phyloP scores from a whole-genome alignment of 2,888 invertebrate species.

The Microctonus aethiopoides region DNA sequence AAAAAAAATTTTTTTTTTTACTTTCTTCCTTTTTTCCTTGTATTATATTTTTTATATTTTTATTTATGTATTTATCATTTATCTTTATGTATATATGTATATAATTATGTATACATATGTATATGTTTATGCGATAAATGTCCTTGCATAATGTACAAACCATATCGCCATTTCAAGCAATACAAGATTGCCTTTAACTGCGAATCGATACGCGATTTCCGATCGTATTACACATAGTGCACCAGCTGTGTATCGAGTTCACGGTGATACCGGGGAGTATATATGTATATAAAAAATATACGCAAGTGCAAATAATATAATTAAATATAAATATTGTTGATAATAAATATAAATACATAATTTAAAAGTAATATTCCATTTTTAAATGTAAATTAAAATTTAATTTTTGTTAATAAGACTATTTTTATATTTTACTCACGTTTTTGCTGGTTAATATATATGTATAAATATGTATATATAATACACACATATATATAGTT shows the following conservation, averaged over 20 bases:
- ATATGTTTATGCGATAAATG: not conserved
- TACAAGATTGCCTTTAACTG: not conserved
- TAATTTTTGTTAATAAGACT: not conserved
- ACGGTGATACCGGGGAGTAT: slow-evolving; percentile 1
- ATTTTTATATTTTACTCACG: not conserved
- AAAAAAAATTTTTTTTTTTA: not conserved
- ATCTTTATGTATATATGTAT: not conserved
- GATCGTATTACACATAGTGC: slow-evolving; percentile 14
- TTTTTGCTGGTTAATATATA: not conserved
- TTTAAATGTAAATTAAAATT: too few relatives aligned
- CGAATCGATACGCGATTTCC: slow-evolving; percentile 19
- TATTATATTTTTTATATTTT: too few relatives aligned
- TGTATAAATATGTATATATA: too few relatives aligned
- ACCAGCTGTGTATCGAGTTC: slow-evolving; percentile 9
- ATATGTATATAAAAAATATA: too few relatives aligned
- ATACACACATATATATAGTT: too few relatives aligned
- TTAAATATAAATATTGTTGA: not conserved
- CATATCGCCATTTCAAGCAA: slow-evolving; percentile 1
- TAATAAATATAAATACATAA: not conserved
- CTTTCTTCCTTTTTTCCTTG: not conserved
- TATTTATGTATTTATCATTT: too few relatives aligned
- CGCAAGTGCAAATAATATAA: not conserved
- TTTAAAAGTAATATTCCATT: not conserved
- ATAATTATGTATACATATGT: not conserved
- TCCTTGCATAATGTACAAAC: not conserved